Evolutionary conservation across 2,888 invertebrate species (phyloP), one percentile per base, ranked within the genome.

Genomic region (Apomyelois bistriatella): DNA sequence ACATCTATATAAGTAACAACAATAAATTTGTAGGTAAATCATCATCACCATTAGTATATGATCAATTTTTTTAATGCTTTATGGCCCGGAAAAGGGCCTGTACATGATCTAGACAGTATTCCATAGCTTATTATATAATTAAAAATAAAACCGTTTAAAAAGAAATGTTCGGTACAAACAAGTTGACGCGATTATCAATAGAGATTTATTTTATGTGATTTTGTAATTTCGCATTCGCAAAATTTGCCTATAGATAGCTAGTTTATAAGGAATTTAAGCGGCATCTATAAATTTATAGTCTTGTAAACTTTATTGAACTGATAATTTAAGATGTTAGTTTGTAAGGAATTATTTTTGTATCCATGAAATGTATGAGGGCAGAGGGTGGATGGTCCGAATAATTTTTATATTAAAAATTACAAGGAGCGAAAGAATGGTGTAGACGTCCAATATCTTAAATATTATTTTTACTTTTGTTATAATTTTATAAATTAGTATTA

Each of bases 351-450:
- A 74, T 77, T 77, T 79, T 78, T 79, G 65, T 76, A 79, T 75
- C 75, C 72, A 72, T 73, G 71, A 70, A 70, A 54, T 67, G 66
- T 65, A 57, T 76, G 74, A 53, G 51, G 56, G 62, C 63, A 62
- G 59, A 65, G 70, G 61, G 70, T 68, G 80, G 59, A 58, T 79
- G 79, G 66, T 79, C 87, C 84, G 70, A 79, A 78, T 81, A 85
- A 86, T 88, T 88, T 88, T 88, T 88, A 88, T 88, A 88, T 88
- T 88, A 88, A 88, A 88, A 85, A 86, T 88, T 88, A 79, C 57
- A 64, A 78, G 85, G 86, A 79, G 62, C 57, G 82, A 70, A 75
- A 82, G 82, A 79, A 78, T 84, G 84, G 74, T 79, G 36, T 71
- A 79, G 67, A 72, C 86, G 86, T 86, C 86, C 86, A 86, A 75